Base-by-base conservation (phyloP, 2,797 vertebrate species). In the Loris lydekkerianus region DNA sequence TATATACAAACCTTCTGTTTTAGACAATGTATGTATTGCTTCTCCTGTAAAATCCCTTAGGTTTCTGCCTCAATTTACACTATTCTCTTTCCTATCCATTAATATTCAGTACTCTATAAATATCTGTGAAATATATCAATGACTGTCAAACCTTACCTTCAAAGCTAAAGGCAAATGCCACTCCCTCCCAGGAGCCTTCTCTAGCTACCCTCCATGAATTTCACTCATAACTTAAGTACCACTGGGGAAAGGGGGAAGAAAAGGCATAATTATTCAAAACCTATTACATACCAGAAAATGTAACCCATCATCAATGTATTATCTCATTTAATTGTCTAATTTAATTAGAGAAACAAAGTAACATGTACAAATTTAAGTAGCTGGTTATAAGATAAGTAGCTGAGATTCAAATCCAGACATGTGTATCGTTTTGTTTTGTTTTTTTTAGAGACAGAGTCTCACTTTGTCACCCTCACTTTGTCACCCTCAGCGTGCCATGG, bases 251-350 rank as follows among this genome's bases (percentile, higher is more conserved):
- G 5, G 53, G 23, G 21, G 23, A n/a, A 73, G 21, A 75, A 86
- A 78, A 78, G 40, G 56, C 20, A 37, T n/a, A 77, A 82, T 70
- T 85, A 84, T 73, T 95, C 72, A 88, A 86, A 78, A 85, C 14
- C 7, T 81, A 60, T 40, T 92, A 73, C 60, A 40, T 89, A 49
- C 40, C 76, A 67, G 37, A 92, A 97, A 94, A 85, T 34, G 3
- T 21, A 29, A 70, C 46, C 72, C 1, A 20, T 73, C 37, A 81
- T 70, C 43, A 93, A 58, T 46, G 11, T 11, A 81, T 87, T 63
- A 53, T 76, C 83, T 92, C 58, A 96, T 53, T 78, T 75, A 88
- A 67, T 85, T 95, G 23, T 93, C 56, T 53, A 53, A 53, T 53
- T 53, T 53, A 53, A 53, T 90, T 25, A 94, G 14, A 80, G 5